Percentiles rank a stretch among this genome's conserved stretches.
phyloP scores from a whole-genome alignment of 2,113 vertebrate genomes.

The Mustelus asterias region DNA sequence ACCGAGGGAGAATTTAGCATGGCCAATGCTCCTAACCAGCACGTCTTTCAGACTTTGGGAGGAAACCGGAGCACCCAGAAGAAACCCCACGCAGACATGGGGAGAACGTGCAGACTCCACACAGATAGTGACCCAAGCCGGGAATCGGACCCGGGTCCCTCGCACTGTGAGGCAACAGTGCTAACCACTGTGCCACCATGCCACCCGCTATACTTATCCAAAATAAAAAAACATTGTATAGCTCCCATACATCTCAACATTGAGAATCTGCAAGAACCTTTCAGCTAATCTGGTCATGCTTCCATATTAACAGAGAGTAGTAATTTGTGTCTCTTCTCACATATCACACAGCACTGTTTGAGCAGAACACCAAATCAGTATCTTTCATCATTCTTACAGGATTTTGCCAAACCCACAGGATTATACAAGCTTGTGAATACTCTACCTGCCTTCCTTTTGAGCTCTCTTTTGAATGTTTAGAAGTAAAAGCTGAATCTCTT shows the following conservation, averaged over 20 bases:
- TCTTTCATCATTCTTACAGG: neutral
- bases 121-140: too few species aligned
- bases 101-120: too few species aligned
- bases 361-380: neutral
- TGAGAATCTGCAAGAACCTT: neutral
- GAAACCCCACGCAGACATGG: too few species aligned
- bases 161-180: too few species aligned
- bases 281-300: neutral
- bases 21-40: too few species aligned
- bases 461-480: slow-evolving; percentile 52
- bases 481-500: slow-evolving; percentile 73
- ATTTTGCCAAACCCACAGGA: neutral
- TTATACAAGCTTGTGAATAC: neutral
- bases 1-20: too few species aligned
- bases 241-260: neutral
- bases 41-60: too few species aligned
- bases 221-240: neutral
- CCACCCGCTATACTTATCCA: neutral
- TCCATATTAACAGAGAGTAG: neutral
- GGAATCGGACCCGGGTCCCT: too few species aligned
- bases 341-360: neutral
- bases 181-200: too few species aligned
- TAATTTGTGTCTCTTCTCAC: neutral
- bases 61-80: too few species aligned
- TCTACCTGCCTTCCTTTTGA: slow-evolving; percentile 49